Percentiles rank a stretch among this genome's conserved stretches.
These are phyloP conservation scores for Leucosticte australis DNA, from an alignment of 2,113 vertebrate species.

Conservation along the genomic window DNA sequence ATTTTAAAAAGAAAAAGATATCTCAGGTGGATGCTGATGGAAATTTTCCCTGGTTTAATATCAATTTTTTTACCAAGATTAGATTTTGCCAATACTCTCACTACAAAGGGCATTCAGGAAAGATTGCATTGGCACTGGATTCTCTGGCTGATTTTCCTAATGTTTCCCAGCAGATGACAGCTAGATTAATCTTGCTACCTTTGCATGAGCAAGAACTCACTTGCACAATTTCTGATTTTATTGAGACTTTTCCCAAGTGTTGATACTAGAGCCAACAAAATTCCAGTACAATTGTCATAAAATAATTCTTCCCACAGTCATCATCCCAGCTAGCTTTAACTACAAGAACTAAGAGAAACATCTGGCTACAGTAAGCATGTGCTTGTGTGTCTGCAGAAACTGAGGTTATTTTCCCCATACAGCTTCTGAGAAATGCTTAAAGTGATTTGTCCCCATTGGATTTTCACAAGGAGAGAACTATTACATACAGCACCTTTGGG, in stretches of 20 bases:
- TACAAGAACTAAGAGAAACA: neutral
- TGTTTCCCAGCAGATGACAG: neutral
- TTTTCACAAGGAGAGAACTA: neutral
- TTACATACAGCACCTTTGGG: neutral
- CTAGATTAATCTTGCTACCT: neutral
- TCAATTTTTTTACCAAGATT: neutral
- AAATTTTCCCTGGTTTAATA: neutral
- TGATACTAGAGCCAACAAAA: neutral
- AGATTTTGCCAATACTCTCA: neutral
- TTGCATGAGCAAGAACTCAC: neutral
- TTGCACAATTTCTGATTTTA: neutral
- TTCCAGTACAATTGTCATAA: neutral
- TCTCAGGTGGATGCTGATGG: neutral
- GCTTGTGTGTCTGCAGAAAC: neutral
- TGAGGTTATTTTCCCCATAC: neutral
- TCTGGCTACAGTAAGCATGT: neutral
- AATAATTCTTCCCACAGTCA: neutral
- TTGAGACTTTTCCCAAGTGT: neutral
- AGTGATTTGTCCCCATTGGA: neutral
- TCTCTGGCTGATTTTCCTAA: neutral
- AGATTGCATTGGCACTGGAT: neutral
- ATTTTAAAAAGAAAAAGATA: neutral
- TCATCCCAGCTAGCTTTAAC: neutral
- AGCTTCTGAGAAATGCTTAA: neutral
- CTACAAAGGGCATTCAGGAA: neutral